These are phyloP conservation scores for Sapajus apella DNA, from an alignment of 2,113 vertebrate species.

Conservation along the genomic window DNA sequence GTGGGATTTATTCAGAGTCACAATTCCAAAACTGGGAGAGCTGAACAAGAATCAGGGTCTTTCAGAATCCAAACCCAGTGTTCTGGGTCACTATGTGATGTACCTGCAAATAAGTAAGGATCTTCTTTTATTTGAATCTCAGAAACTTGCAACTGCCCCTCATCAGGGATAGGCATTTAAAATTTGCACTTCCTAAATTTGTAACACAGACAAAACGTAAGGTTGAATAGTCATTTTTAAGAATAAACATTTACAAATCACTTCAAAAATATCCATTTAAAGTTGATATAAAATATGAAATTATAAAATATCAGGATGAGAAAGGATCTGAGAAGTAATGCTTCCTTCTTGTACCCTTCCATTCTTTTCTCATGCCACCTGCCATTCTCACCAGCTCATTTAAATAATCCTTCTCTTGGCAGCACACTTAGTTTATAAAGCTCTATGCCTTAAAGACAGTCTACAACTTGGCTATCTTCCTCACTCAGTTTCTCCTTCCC, in stretches of 20 bases:
- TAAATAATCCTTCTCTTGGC: neutral
- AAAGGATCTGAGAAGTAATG: neutral
- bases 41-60: neutral
- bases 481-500: neutral
- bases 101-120: neutral
- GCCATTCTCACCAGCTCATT: neutral
- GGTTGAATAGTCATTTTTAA: neutral
- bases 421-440: neutral
- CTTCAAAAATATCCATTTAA: neutral
- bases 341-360: neutral
- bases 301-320: neutral
- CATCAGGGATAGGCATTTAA: neutral
- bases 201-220: neutral
- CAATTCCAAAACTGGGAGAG: neutral
- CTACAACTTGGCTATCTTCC: neutral
- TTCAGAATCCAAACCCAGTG: neutral
- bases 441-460: neutral
- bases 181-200: neutral
- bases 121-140: neutral
- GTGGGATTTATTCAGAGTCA: neutral
- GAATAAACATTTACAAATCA: neutral
- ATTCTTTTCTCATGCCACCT: neutral
- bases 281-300: neutral
- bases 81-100: neutral
- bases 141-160: neutral